Evolutionary conservation across 2,888 invertebrate species (phyloP).

Genomic region (Lydus trimaculatus): DNA sequence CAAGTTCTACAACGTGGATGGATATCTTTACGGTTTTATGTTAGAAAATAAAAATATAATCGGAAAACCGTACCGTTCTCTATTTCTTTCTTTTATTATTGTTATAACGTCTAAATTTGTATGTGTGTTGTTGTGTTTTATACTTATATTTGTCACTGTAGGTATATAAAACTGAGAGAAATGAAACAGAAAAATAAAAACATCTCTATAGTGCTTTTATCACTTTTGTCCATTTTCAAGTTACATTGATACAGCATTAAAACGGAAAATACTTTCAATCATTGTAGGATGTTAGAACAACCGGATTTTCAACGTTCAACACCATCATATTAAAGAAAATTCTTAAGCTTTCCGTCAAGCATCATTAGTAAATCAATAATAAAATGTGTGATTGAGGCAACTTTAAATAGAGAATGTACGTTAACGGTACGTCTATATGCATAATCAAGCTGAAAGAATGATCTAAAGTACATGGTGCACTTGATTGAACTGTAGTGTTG

Average conservation of each 20-base stretch:
- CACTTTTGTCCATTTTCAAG: slow-evolving; percentile 47
- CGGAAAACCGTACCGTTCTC: not conserved
- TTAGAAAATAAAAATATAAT: not conserved
- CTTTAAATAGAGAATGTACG: too few species aligned
- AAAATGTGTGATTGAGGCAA: too few species aligned
- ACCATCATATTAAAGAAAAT: too few species aligned
- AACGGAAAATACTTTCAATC: not conserved
- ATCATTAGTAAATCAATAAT: too few species aligned
- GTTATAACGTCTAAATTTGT: not conserved
- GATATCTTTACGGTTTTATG: not conserved
- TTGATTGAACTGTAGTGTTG: too few species aligned
- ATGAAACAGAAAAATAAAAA: slow-evolving; percentile 25
- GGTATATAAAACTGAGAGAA: not conserved
- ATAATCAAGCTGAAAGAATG: too few species aligned
- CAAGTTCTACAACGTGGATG: not conserved
- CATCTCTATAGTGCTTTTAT: slow-evolving; percentile 55
- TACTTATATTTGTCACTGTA: too few species aligned
- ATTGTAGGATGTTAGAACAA: not conserved
- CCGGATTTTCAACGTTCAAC: too few species aligned
- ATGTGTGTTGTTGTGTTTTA: not conserved
- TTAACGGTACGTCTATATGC: too few species aligned
- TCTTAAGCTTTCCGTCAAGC: too few species aligned
- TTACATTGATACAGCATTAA: slow-evolving; percentile 34
- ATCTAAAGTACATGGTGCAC: too few species aligned
- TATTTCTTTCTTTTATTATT: not conserved